Evolutionary conservation across 2,888 invertebrate species (phyloP).

Genomic region (Hemaris fuciformis): DNA sequence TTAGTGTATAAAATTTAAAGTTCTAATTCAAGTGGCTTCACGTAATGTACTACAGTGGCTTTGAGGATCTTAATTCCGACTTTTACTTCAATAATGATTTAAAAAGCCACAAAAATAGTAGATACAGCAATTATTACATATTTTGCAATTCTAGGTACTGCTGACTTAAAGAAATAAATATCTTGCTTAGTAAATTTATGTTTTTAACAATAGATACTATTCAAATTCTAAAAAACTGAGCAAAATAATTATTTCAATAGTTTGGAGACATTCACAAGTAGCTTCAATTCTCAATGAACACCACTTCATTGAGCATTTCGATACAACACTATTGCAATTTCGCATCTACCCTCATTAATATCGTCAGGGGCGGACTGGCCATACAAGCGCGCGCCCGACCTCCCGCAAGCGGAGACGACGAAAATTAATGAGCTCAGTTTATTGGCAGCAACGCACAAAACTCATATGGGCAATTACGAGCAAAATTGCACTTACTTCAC

Average conservation of each 20-base stretch:
- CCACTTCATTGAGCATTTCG: constrained; percentile 70
- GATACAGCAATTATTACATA: constrained; percentile 52
- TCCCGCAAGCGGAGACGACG: constrained; percentile 81
- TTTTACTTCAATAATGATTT: constrained; percentile 23
- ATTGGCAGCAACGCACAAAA: constrained; percentile 82
- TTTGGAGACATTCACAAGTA: constrained; percentile 67
- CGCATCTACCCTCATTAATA: constrained; percentile 82
- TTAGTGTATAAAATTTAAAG: constrained; percentile 16
- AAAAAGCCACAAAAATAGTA: constrained; percentile 52
- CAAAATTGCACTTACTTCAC: constrained; percentile 82
- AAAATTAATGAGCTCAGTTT: constrained; percentile 82
- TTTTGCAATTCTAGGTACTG: constrained; percentile 45
- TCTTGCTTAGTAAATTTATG: constrained; percentile 21
- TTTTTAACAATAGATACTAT: constrained; percentile 6
- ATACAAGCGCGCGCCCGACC: constrained; percentile 81
- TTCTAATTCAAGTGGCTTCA: constrained; percentile 46
- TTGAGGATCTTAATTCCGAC: constrained; percentile 25
- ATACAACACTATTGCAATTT: constrained; percentile 76
- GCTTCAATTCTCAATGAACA: constrained; percentile 70
- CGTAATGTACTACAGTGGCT: constrained; percentile 46
- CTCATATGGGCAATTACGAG: constrained; percentile 81
- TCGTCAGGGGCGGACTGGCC: constrained; percentile 83
- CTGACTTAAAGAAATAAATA: constrained; percentile 45
- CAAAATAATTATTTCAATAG: constrained; percentile 45
- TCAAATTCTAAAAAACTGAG: constrained; percentile 14